These are phyloP conservation scores for Tetranychus urticae DNA, from an alignment of 1,140 invertebrate species.

Conservation along the genomic window DNA sequence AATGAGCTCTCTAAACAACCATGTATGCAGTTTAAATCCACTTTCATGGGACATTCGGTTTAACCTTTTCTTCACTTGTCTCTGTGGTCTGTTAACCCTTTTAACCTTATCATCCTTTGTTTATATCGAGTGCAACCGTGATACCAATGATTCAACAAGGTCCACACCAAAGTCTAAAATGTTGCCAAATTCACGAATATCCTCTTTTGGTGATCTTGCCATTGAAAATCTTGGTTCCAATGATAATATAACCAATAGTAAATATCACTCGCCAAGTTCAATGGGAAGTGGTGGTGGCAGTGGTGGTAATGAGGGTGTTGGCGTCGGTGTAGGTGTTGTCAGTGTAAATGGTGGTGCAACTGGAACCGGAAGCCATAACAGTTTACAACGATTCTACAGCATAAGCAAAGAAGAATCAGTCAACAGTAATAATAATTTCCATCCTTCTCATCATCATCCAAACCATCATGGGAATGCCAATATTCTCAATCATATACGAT, in stretches of 20 bases:
- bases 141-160: constrained; percentile 14
- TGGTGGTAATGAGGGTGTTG: neutral
- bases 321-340: neutral
- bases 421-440: no score
- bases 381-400: constrained; percentile 6
- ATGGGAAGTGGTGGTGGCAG: constrained; percentile 7
- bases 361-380: constrained; percentile 16
- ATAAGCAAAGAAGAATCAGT: neutral
- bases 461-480: no score
- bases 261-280: constrained; percentile 18
- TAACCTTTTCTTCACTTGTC: constrained; percentile 25
- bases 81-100: constrained; percentile 23
- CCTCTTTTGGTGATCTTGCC: constrained; percentile 9
- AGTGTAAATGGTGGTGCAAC: neutral
- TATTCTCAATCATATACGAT: neutral
- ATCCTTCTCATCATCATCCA: no score
- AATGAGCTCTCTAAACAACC: neutral
- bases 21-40: constrained; percentile 22
- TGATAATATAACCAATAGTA: constrained; percentile 7
- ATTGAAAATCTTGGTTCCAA: neutral
- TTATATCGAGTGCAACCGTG: constrained; percentile 13
- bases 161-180: constrained; percentile 11
- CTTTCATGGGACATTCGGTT: constrained; percentile 24
- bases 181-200: constrained; percentile 12
- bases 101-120: constrained; percentile 17